Percentiles rank a stretch among this genome's conserved stretches.
These are phyloP conservation scores for Silurus meridionalis DNA, from an alignment of 2,113 vertebrate genomes.

Conservation along the genomic window DNA sequence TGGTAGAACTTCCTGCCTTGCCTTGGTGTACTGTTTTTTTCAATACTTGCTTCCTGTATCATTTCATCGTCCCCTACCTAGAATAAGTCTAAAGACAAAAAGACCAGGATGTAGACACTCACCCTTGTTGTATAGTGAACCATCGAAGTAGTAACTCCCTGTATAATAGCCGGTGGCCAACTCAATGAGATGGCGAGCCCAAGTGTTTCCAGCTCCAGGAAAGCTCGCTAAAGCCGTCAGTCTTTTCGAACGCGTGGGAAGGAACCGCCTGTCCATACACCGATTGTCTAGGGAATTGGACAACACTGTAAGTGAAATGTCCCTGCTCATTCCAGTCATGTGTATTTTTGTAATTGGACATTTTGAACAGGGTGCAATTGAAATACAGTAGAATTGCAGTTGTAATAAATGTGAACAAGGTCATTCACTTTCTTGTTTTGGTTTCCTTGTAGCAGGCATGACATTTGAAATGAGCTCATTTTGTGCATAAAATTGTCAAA, in stretches of 20 bases:
- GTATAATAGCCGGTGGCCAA: conserved; percentile 94
- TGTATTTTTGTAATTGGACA: neutral
- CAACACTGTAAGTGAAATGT: neutral
- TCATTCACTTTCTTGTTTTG: neutral
- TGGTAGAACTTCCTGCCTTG: too few relatives aligned
- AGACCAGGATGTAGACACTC: conserved; percentile 18
- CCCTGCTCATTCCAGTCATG: neutral
- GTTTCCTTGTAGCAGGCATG: too few relatives aligned
- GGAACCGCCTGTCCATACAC: conserved; percentile 93
- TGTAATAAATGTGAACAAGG: neutral
- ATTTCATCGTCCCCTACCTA: too few relatives aligned
- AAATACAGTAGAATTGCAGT: neutral
- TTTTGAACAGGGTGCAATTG: neutral
- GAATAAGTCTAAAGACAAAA: neutral
- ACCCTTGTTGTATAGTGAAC: conserved; percentile 98
- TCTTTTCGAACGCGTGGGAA: conserved; percentile 82
- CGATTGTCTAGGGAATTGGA: conserved; percentile 81
- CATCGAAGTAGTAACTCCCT: conserved; percentile 97
- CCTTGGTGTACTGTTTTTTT: too few relatives aligned
- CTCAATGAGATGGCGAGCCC: conserved; percentile 95
- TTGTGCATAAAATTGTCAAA: too few relatives aligned
- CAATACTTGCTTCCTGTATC: too few relatives aligned
- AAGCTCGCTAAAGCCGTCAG: conserved; percentile 93
- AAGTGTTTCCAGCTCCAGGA: conserved; percentile 95
- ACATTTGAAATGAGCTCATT: too few relatives aligned